phyloP scores from a whole-genome alignment of 1,140 invertebrate genomes.

The Mamestra configurata region DNA sequence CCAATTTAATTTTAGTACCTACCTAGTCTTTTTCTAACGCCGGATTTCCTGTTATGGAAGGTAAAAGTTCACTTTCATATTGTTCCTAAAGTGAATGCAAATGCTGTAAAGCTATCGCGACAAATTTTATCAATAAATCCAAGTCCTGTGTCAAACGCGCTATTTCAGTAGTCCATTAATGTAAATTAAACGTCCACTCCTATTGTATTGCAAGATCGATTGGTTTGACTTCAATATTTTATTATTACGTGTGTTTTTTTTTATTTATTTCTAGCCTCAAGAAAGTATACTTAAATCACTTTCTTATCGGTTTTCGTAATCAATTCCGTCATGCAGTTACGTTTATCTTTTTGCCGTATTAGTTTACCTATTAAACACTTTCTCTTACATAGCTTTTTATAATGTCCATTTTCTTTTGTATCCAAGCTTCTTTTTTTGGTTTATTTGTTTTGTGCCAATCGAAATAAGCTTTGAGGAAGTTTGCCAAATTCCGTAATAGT shows the following conservation, averaged over 20 bases:
- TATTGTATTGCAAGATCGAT: too few species aligned
- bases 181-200: too few species aligned
- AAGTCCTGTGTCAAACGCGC: neutral
- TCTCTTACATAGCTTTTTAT: conserved; percentile 19
- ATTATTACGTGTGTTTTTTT: neutral
- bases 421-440: too few species aligned
- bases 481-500: too few species aligned
- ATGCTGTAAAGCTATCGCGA: neutral
- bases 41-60: neutral
- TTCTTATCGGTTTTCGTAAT: conserved; percentile 2
- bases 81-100: neutral
- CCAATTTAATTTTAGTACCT: neutral
- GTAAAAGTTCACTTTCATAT: conserved; percentile 16
- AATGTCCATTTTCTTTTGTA: neutral
- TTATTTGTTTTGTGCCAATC: neutral
- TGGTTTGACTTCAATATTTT: too few species aligned
- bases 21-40: neutral
- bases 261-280: neutral
- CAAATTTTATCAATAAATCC: neutral
- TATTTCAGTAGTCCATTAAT: neutral
- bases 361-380: conserved; percentile 36
- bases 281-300: conserved; percentile 34
- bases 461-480: neutral
- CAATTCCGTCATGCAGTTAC: conserved; percentile 23
- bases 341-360: conserved; percentile 17